Evolutionary conservation across 2,797 vertebrate species (phyloP).

Genomic region (Neosalanx taihuensis): DNA sequence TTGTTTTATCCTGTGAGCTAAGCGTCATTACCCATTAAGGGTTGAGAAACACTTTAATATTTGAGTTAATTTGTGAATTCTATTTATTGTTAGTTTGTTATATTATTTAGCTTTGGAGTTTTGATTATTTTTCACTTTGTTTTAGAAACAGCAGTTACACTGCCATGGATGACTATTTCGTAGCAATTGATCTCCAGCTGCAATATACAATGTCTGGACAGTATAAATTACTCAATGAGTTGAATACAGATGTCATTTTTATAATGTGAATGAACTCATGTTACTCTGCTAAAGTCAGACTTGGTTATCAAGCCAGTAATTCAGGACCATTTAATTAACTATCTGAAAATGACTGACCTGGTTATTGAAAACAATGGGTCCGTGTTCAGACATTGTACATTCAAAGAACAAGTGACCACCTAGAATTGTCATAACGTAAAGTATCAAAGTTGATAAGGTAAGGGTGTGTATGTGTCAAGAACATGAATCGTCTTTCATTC

Average conservation of each 20-base stretch:
- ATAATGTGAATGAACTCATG: neutral
- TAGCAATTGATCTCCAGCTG: constrained; percentile 6
- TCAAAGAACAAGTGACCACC: constrained; percentile 36
- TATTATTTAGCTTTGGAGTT: neutral
- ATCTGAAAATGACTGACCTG: neutral
- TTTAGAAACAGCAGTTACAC: neutral
- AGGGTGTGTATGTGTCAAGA: constrained; percentile 40
- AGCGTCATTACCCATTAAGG: neutral
- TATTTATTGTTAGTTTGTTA: neutral
- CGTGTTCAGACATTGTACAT: constrained; percentile 34
- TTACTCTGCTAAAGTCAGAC: neutral
- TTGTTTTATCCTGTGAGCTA: neutral
- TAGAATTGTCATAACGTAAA: constrained; percentile 38
- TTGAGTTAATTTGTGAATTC: neutral
- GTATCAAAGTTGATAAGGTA: constrained; percentile 36
- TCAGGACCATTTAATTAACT: neutral
- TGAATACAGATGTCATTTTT: neutral
- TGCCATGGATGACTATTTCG: constrained; percentile 1
- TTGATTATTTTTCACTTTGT: constrained; percentile 5
- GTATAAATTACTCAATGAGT: neutral
- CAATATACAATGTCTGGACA: constrained; percentile 33
- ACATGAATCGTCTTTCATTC: neutral
- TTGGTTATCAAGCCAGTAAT: neutral
- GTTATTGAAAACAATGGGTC: neutral
- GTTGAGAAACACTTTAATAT: constrained; percentile 46